Conservation (phyloP, 2,888 invertebrate genomes). For the Melanotus villosus region DNA sequence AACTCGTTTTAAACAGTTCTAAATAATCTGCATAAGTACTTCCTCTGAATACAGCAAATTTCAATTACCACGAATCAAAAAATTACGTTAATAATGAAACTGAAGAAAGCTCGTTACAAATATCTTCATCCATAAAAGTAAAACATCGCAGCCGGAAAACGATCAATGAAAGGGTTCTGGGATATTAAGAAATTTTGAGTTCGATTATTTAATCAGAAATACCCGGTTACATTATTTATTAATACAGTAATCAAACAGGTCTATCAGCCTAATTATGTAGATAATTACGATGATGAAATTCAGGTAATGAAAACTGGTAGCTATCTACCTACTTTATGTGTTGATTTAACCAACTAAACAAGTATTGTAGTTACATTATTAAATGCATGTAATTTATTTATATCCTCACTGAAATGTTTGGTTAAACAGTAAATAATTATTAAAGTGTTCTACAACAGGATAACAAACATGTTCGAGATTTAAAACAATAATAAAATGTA, state of each 20-base stretch:
- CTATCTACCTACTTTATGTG: too few relatives aligned
- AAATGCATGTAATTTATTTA: too few relatives aligned
- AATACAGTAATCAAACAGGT: not conserved
- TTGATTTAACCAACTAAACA: too few relatives aligned
- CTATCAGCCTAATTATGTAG: not conserved
- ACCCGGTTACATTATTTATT: not conserved
- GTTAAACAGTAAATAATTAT: too few relatives aligned
- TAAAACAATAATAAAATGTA: too few relatives aligned
- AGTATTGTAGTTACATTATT: too few relatives aligned
- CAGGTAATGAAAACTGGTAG: not conserved
- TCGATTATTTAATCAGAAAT: conserved; percentile 3
- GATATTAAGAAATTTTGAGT: not conserved
- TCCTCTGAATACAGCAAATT: not conserved
- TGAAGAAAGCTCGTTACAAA: too few relatives aligned
- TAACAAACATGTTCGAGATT: too few relatives aligned
- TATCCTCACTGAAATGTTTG: too few relatives aligned
- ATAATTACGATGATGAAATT: not conserved
- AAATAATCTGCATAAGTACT: not conserved
- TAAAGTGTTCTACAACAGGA: too few relatives aligned
- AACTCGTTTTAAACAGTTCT: not conserved
- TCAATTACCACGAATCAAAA: too few relatives aligned
- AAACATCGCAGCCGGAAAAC: not conserved
- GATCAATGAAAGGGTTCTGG: not conserved
- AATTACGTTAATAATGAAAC: too few relatives aligned
- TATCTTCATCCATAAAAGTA: not conserved